Evolutionary conservation across 2,797 vertebrate species (phyloP).

Genomic region (Prunella strophiata): DNA sequence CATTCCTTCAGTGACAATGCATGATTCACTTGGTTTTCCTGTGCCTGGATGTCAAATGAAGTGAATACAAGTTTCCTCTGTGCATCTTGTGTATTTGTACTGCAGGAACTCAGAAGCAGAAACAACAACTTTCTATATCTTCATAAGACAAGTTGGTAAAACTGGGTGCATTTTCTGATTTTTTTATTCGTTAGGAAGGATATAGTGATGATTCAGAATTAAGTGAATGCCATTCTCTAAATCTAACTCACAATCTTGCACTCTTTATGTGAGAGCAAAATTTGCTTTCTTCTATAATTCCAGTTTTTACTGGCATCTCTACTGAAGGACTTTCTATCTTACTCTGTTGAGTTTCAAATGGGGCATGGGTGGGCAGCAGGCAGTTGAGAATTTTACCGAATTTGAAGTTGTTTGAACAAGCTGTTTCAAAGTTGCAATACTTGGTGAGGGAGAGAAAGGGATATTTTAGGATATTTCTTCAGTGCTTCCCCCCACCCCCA

Average conservation of each 20-base stretch:
- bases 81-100: background rate
- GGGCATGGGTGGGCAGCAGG: background rate
- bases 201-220: background rate
- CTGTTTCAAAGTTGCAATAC: background rate
- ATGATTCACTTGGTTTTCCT: background rate
- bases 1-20: background rate
- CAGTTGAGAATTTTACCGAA: background rate
- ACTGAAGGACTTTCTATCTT: background rate
- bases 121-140: background rate
- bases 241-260: background rate
- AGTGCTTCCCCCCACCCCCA: rapidly evolving
- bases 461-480: background rate
- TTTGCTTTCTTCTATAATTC: background rate
- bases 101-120: background rate
- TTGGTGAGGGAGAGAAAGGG: background rate
- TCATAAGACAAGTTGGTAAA: background rate
- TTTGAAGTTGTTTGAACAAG: conserved; percentile 14
- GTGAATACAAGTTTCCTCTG: background rate
- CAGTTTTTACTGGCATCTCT: background rate
- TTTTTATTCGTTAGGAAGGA: background rate
- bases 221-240: background rate
- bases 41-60: background rate
- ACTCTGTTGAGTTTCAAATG: background rate
- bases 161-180: background rate
- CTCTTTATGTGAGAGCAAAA: background rate